These are phyloP conservation scores for Discoglossus pictus DNA, from an alignment of 2,797 vertebrate genomes.

Conservation along the genomic window DNA sequence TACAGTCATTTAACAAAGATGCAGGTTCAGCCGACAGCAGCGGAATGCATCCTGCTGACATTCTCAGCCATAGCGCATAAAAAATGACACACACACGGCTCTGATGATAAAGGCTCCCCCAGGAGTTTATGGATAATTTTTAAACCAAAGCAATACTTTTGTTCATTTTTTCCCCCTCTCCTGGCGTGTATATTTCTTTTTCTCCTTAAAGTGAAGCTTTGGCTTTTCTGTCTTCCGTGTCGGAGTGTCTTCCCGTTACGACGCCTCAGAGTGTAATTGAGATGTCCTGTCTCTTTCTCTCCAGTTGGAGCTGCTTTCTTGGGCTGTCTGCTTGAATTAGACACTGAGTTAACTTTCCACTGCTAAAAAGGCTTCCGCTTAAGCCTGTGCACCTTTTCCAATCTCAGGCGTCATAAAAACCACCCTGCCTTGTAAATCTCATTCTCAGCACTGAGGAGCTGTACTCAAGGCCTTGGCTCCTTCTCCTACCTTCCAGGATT, in stretches of 20 bases:
- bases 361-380: slow-evolving; percentile 74
- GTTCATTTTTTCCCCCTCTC: slow-evolving; percentile 9
- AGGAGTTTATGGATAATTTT: slow-evolving; percentile 19
- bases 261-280: slow-evolving; percentile 80
- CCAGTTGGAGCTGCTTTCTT: slow-evolving; percentile 75
- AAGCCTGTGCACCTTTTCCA: slow-evolving; percentile 74
- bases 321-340: slow-evolving; percentile 83
- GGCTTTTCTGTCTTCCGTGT: slow-evolving; percentile 31
- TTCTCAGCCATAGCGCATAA: neutral
- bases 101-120: slow-evolving; percentile 29
- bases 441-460: slow-evolving; percentile 62
- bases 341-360: slow-evolving; percentile 77
- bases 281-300: slow-evolving; percentile 73
- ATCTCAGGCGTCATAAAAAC: slow-evolving; percentile 79
- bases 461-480: neutral
- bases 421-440: slow-evolving; percentile 79
- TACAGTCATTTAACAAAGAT: slow-evolving; percentile 5
- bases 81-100: slow-evolving; percentile 24
- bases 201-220: slow-evolving; percentile 15
- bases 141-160: slow-evolving; percentile 38
- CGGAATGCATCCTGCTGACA: slow-evolving; percentile 15
- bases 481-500: neutral
- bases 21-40: slow-evolving; percentile 1
- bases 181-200: slow-evolving; percentile 27
- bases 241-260: slow-evolving; percentile 68